Base-by-base conservation (phyloP, 2,888 invertebrate species). In the Acleris laterana region DNA sequence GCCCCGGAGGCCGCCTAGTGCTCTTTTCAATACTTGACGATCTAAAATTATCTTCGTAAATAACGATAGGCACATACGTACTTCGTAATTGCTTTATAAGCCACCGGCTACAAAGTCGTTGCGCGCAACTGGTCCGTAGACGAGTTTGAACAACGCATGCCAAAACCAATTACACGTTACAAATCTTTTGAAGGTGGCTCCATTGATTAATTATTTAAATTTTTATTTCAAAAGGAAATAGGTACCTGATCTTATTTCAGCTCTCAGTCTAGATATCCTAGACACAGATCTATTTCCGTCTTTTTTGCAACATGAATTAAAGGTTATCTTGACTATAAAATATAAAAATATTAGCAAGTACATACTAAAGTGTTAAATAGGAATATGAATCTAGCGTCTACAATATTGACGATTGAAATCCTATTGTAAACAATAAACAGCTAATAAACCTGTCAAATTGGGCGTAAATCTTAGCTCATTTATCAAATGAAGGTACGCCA, bases 1-100 rank as follows among this genome's bases (percentile, higher is more conserved):
- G 74, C 64, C 68, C 71, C 73, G 79, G 83, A 91, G 90, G 91
- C 74, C 90, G 76, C 63, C 89, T 70, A 87, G 89, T 90, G 89
- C 76, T 88, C 81, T 91, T 90, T 89, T 46, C 70, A 65, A 62
- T 64, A 58, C 60, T 25, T 53, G 55, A 65, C 68, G 68, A 69
- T 76, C 72, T 74, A 71, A 74, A 76, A 72, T 77, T 73, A 72
- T 72, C 74, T 74, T 74, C 69, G 70, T 74, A 70, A 71, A 73
- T 72, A 74, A 73, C 74, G 68, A 75, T 80, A 77, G 77, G 77
- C 76, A 71, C 38, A 11, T 38, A 38, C 74, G 74, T 70, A 57
- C 62, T 48, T 38, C 52, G 72, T 78, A 77, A 79, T 78, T 74
- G 72, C 73, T 70, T 62, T 67, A 67, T 62, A 66, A 67, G 62